Percentiles rank a stretch among this genome's conserved stretches.
phyloP scores from a whole-genome alignment of 2,888 invertebrate species.

The Dorcus parallelipipedus region DNA sequence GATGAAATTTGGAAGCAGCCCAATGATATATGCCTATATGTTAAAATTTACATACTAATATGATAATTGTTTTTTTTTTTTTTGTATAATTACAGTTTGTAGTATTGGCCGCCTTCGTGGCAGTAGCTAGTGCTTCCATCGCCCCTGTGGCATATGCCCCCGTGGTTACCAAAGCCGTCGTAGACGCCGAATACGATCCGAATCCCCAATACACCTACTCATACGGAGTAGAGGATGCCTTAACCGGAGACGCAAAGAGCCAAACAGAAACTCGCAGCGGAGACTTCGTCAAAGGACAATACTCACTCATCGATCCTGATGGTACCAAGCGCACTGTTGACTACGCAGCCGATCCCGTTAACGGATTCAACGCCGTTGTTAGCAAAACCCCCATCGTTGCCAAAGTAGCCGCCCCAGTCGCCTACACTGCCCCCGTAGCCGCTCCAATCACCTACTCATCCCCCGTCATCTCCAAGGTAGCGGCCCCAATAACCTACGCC shows the following conservation, averaged over 20 bases:
- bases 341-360: slow-evolving; percentile 54
- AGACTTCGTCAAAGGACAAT: slow-evolving; percentile 60
- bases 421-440: slow-evolving; percentile 14
- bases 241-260: slow-evolving; percentile 53
- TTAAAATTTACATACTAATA: no score
- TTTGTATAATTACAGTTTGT: slow-evolving; percentile 28
- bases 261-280: slow-evolving; percentile 58
- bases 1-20: no score
- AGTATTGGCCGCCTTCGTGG: slow-evolving; percentile 31
- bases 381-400: slow-evolving; percentile 49
- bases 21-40: no score
- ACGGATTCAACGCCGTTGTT: slow-evolving; percentile 58
- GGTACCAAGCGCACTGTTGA: slow-evolving; percentile 64
- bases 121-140: slow-evolving; percentile 28
- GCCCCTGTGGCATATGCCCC: slow-evolving; percentile 20
- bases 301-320: slow-evolving; percentile 58
- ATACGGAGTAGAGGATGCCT: slow-evolving; percentile 53
- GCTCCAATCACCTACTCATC: slow-evolving; percentile 8
- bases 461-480: background rate
- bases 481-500: background rate
- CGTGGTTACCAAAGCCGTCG: slow-evolving; percentile 25
- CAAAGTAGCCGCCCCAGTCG: slow-evolving; percentile 8
- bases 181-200: slow-evolving; percentile 40
- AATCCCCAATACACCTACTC: slow-evolving; percentile 54
- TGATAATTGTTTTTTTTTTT: background rate